Base-by-base conservation (phyloP, 2,888 invertebrate species). In the Eupithecia vulgata region DNA sequence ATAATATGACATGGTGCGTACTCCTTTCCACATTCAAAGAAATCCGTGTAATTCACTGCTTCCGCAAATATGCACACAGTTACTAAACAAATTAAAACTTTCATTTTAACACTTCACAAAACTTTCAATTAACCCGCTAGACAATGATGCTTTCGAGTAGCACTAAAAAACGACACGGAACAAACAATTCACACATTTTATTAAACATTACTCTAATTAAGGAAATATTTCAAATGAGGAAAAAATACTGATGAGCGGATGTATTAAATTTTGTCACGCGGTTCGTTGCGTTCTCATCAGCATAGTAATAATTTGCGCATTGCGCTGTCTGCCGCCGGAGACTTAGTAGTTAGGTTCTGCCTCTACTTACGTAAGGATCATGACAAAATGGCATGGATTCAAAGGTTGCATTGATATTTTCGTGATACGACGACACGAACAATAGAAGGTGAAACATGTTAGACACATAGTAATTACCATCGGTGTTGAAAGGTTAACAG, bases 201-300 rank as follows among this genome's bases (percentile, higher is more conserved):
- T 91, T 89, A 86, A 73, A 79, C 83, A 83, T 80, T 83, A 79
- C 80, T 82, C 82, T 88, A 88, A 88, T 87, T 82, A 87, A 85
- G 85, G 88, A 90, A 91, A 87, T 87, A 86, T 81, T 83, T 86
- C 88, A 90, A 90, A 85, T 83, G 87, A 86, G 85, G 80, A 84
- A 84, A 88, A 84, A 84, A 81, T 81, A 80, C 80, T 57, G 42
- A 42, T 81, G 81, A 79, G 73, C 76, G 77, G 81, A 79, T 84
- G 82, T 84, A 80, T 81, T 79, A 80, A 84, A 84, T 83, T 83
- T 80, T 85, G 89, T 92, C 91, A 92, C 90, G 91, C 87, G 91
- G 83, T 88, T 85, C 81, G 48, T 21, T 52, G 10, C 48, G 48
- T 21, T 52, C 21, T 81, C 81, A 88, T 90, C 89, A 87, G 76